These are phyloP conservation scores for Plusia festucae DNA, from an alignment of 2,888 invertebrate genomes.

Conservation along the genomic window DNA sequence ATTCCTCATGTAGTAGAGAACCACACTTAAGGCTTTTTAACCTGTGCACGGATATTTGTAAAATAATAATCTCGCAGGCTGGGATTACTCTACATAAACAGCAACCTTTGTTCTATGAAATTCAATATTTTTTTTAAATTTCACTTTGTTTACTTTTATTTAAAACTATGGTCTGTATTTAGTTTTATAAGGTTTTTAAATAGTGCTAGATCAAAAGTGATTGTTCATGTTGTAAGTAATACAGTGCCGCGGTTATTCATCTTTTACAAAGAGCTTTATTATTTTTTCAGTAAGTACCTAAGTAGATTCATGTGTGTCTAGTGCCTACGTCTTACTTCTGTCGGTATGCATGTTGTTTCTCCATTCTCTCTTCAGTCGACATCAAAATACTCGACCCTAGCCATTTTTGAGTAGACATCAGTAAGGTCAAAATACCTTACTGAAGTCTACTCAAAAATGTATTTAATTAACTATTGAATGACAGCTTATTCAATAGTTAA, in stretches of 20 bases:
- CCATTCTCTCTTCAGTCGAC: background rate
- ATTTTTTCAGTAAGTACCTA: conserved; percentile 15
- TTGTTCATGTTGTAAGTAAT: background rate
- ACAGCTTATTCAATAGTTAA: too few species aligned
- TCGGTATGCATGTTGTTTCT: background rate
- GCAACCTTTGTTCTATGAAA: too few species aligned
- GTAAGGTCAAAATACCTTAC: background rate
- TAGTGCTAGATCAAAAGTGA: background rate
- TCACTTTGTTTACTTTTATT: too few species aligned
- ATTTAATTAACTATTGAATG: background rate
- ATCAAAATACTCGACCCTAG: conserved; percentile 1
- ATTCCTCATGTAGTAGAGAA: background rate
- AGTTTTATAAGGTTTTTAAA: too few species aligned
- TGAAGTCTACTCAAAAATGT: background rate
- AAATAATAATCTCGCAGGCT: too few species aligned
- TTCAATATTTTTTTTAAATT: too few species aligned
- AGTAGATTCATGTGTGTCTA: conserved; percentile 38
- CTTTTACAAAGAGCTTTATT: background rate
- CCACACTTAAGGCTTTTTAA: background rate
- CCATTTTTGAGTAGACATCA: background rate
- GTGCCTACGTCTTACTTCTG: conserved; percentile 14
- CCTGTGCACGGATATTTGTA: too few species aligned
- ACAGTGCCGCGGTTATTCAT: background rate
- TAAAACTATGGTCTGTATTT: too few species aligned
- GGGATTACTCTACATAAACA: too few species aligned